Conservation (phyloP, 2,888 invertebrate genomes). For the Spicauda simplicius region DNA sequence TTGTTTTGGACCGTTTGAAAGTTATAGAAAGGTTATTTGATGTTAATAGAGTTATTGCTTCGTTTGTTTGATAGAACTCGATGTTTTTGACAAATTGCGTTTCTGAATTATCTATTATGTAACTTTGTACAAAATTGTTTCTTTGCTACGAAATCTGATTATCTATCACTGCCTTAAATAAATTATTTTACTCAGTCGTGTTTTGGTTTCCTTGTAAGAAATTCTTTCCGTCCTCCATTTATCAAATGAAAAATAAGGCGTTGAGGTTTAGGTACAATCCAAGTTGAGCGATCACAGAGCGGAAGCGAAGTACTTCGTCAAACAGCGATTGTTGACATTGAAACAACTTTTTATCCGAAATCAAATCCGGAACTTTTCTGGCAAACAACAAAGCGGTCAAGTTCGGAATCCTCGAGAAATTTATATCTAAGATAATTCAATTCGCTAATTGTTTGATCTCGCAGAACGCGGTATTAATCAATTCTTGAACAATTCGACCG, state of each 20-base stretch:
- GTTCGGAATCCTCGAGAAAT: conserved; percentile 42
- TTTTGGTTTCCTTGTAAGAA: conserved; percentile 1
- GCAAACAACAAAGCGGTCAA: conserved; percentile 43
- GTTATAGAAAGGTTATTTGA: neutral
- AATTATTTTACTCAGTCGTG: neutral
- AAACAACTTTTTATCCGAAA: conserved; percentile 39
- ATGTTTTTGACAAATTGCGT: no score
- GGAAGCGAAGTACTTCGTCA: conserved; percentile 13
- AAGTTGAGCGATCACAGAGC: conserved; percentile 8
- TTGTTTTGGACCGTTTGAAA: conserved; percentile 1
- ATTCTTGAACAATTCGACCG: conserved; percentile 70
- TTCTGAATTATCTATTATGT: neutral
- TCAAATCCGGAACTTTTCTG: conserved; percentile 42
- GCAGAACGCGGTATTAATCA: conserved; percentile 69
- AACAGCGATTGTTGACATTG: conserved; percentile 26
- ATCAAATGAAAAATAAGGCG: conserved; percentile 23
- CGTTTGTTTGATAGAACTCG: neutral
- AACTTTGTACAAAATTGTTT: neutral
- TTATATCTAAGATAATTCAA: conserved; percentile 65
- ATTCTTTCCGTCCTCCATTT: conserved; percentile 4
- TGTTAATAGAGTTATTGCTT: neutral
- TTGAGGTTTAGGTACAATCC: conserved; percentile 19
- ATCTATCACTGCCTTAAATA: neutral
- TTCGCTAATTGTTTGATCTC: conserved; percentile 75
- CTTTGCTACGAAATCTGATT: neutral